A percentile compares a stretch with the other conserved stretches of the same genome.
Evolutionary conservation across 2,888 invertebrate genomes (phyloP).

Genomic region (Trichogramma evanescens): DNA sequence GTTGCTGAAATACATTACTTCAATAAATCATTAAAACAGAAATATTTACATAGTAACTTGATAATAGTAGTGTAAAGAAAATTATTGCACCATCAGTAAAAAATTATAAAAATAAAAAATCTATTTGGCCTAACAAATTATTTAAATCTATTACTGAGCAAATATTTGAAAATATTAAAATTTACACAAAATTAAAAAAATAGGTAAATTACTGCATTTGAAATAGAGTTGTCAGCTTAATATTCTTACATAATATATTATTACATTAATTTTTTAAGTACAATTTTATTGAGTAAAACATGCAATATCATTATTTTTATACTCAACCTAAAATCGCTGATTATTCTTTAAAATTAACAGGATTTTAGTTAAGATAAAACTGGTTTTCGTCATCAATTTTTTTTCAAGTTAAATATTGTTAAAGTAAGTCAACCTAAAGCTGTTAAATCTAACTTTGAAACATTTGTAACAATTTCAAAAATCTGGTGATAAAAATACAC

Average conservation of each 20-base stretch:
- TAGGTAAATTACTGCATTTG: not conserved
- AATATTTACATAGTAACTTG: constrained; percentile 20
- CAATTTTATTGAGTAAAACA: constrained; percentile 13
- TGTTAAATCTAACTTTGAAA: constrained; percentile 6
- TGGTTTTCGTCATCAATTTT: no score
- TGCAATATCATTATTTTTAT: not conserved
- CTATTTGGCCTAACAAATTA: not conserved
- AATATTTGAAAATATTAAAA: constrained; percentile 2
- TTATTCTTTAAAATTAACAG: no score
- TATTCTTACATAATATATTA: constrained; percentile 6
- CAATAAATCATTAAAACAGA: constrained; percentile 7
- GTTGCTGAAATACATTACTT: constrained; percentile 4
- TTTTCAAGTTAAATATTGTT: constrained; percentile 7
- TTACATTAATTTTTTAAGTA: constrained; percentile 17
- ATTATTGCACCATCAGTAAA: constrained; percentile 21
- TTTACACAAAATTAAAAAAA: constrained; percentile 3
- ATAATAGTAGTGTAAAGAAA: constrained; percentile 11
- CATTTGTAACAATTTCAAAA: constrained; percentile 11
- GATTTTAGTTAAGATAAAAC: no score
- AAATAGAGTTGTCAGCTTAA: constrained; percentile 11
- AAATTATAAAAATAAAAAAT: constrained; percentile 6
- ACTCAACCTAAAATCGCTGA: no score
- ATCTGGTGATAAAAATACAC: constrained; percentile 14
- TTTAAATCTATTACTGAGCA: constrained; percentile 10
- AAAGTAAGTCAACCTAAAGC: constrained; percentile 12